Base-by-base conservation (phyloP, 2,113 vertebrate genomes). In the Tyto alba region DNA sequence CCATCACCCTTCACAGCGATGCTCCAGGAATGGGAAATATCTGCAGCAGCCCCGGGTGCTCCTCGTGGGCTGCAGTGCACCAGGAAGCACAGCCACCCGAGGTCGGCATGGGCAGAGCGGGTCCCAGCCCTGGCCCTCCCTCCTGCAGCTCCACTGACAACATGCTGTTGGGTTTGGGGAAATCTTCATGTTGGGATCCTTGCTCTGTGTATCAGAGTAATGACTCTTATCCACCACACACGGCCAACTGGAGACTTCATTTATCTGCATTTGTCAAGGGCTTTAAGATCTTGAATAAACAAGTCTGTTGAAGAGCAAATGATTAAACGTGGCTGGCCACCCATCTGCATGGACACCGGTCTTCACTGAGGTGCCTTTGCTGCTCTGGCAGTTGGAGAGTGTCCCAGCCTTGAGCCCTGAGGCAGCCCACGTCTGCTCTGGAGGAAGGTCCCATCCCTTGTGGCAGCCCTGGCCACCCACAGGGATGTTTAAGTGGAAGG, bases 11-110 rank as follows among this genome's bases (percentile, higher is more conserved):
- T 81, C 89, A 89, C 1, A 0, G 68, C 0, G 4, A 93, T 32
- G 89, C 80, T 85, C 69, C 11, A 30, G 66, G 84, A 95, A 96
- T 91, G 36, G 52, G 48, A 95, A 95, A 87, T 86, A 94, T 25
- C 96, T 78, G 69, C 4, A 0, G 89, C 64, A 92, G 84, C 69
- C 1, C 0, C 9, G 3, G 47, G 40, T 3, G 8, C 52, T 92
- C 52, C 76, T 71, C 1, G 0, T 3, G 38, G 41, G 83, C 68
- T 76, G n/a, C 30, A 48, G 52, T 3, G 47, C 32, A 30, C 50
- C 3, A 13, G 55, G n/a, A 96, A 75, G 62, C 14, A 20, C 10
- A 12, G 50, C 17, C 0, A 0, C 1, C 32, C 50, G 56, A 29
- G 16, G 26, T 23, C 2, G 5, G 26, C 50, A 53, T 0, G 5